These are phyloP conservation scores for Rhamphomyia laevipes DNA, from an alignment of 2,888 invertebrate genomes.

Conservation along the genomic window DNA sequence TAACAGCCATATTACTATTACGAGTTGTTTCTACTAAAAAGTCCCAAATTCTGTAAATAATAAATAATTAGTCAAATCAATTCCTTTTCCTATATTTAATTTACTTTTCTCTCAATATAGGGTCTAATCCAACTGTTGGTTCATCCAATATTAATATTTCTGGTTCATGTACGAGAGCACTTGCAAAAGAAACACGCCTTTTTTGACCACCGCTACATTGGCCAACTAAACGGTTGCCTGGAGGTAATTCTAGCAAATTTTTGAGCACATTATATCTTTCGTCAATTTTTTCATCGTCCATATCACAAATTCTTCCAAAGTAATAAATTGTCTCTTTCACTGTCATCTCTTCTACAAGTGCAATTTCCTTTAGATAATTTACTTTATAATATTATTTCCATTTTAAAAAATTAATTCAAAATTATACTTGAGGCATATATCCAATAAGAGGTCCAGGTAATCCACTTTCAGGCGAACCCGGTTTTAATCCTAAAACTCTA, in stretches of 20 bases:
- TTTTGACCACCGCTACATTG: conserved; percentile 83
- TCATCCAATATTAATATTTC: conserved; percentile 83
- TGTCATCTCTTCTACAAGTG: conserved; percentile 65
- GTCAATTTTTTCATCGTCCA: conserved; percentile 50
- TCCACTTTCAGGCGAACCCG: conserved; percentile 52
- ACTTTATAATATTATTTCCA: neutral
- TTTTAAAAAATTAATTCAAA: neutral
- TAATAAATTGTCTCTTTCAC: conserved; percentile 74
- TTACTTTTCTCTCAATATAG: conserved; percentile 69
- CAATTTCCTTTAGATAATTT: conserved; percentile 50
- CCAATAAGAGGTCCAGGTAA: conserved; percentile 65
- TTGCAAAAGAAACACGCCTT: conserved; percentile 77
- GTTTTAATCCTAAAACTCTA: conserved; percentile 60
- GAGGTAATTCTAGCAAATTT: conserved; percentile 64
- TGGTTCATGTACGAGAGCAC: conserved; percentile 78
- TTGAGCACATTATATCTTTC: conserved; percentile 56
- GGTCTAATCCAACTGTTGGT: conserved; percentile 90
- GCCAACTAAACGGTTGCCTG: conserved; percentile 50
- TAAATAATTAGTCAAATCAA: neutral
- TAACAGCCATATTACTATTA: conserved; percentile 61
- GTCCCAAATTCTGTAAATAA: conserved; percentile 70
- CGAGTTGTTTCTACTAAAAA: conserved; percentile 62
- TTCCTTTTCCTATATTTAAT: neutral
- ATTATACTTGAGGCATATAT: conserved; percentile 73
- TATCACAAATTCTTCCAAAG: conserved; percentile 76